Evolutionary conservation across 2,888 invertebrate genomes (phyloP).

Genomic region (Rhynchonema sp.): DNA sequence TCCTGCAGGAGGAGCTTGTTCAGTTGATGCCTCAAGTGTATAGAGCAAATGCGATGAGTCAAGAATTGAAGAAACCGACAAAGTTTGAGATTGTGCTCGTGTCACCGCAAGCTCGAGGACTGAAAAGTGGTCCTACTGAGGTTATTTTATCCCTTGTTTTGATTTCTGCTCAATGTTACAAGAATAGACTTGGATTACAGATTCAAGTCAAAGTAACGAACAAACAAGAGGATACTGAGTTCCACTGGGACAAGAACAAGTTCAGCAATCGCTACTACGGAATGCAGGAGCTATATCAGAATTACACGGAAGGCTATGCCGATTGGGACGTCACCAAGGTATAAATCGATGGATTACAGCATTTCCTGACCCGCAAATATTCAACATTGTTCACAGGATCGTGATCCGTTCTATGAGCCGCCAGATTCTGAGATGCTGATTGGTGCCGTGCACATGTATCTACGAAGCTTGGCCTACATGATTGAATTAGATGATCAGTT

Average conservation of each 20-base stretch:
- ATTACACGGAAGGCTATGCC: conserved; percentile 35
- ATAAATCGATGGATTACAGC: too few relatives aligned
- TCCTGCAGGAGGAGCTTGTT: conserved; percentile 37
- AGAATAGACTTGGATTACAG: conserved; percentile 14
- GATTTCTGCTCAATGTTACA: not conserved
- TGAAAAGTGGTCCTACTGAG: conserved; percentile 32
- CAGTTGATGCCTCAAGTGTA: conserved; percentile 37
- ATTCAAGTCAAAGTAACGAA: conserved; percentile 35
- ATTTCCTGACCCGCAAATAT: too few relatives aligned
- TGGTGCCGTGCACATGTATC: conserved; percentile 37
- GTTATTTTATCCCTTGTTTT: conserved; percentile 16
- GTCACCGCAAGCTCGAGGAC: conserved; percentile 36
- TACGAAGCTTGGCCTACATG: conserved; percentile 36
- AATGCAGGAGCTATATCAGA: conserved; percentile 40
- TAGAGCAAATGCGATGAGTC: conserved; percentile 39
- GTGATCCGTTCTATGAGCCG: conserved; percentile 39
- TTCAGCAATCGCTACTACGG: conserved; percentile 37
- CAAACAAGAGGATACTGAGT: conserved; percentile 35
- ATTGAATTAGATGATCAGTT: conserved; percentile 37
- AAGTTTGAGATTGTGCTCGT: conserved; percentile 38
- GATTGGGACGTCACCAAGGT: conserved; percentile 35
- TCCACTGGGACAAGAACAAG: conserved; percentile 37
- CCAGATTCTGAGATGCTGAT: conserved; percentile 34
- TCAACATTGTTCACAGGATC: conserved; percentile 24
- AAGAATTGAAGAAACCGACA: conserved; percentile 36